A percentile compares a stretch with the other conserved stretches of the same genome.
These are phyloP conservation scores for Illadopsis cleaveri DNA, from an alignment of 2,113 vertebrate species.

Conservation along the genomic window DNA sequence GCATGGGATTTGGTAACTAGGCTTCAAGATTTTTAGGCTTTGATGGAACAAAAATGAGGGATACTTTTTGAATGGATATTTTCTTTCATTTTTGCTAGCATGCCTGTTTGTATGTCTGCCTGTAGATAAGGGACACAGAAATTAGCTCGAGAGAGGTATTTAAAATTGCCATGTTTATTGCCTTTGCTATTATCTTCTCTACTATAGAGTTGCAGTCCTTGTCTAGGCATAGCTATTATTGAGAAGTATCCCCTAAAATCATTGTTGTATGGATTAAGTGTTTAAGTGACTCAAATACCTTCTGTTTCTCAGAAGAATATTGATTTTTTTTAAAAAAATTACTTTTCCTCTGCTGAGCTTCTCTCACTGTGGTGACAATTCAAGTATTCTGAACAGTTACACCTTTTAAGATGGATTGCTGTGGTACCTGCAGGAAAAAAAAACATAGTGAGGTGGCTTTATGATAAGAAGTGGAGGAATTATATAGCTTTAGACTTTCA, in stretches of 20 bases:
- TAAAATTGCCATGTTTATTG: background rate
- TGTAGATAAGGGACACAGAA: background rate
- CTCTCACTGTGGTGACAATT: background rate
- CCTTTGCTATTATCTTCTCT: background rate
- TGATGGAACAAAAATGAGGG: background rate
- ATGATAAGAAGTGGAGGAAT: background rate
- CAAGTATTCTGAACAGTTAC: background rate
- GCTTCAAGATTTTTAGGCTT: background rate
- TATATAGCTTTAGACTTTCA: background rate
- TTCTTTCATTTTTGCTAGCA: background rate
- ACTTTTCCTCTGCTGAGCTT: background rate
- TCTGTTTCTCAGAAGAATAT: background rate
- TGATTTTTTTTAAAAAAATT: background rate
- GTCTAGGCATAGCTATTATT: background rate
- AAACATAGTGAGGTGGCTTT: background rate
- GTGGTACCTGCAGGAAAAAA: background rate
- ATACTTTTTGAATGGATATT: background rate
- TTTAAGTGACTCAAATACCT: background rate
- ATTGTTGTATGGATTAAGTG: background rate
- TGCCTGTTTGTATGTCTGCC: background rate
- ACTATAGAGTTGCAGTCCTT: background rate
- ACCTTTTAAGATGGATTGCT: background rate
- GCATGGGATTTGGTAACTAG: background rate
- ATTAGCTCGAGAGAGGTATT: background rate
- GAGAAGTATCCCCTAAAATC: background rate